Evolutionary conservation across 1,140 invertebrate species (phyloP).

Genomic region (Goniozus legneri): DNA sequence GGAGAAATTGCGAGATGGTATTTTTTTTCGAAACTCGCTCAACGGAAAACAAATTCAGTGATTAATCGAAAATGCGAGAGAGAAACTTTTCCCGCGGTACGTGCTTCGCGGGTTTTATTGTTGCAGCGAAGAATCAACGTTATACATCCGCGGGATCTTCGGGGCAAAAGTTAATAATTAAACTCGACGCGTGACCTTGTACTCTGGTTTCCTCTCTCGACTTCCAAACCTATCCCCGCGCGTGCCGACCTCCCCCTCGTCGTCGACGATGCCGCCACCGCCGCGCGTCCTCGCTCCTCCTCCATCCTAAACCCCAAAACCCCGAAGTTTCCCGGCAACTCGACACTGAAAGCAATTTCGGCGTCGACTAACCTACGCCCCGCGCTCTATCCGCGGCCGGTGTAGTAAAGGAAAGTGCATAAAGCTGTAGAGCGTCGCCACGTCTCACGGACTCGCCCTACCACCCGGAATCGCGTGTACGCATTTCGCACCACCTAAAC

Average conservation of each 20-base stretch:
- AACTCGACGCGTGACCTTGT: slow-evolving; percentile 53
- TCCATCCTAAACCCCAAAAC: slow-evolving; percentile 38
- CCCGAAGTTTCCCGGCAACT: slow-evolving; percentile 49
- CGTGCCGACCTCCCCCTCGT: too few species aligned
- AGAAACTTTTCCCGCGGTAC: too few species aligned
- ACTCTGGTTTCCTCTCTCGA: slow-evolving; percentile 39
- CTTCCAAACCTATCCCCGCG: slow-evolving; percentile 3
- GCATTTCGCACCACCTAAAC: too few species aligned
- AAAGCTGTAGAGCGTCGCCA: slow-evolving; percentile 42
- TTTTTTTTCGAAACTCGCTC: too few species aligned
- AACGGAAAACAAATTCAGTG: too few species aligned
- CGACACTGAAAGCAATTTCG: slow-evolving; percentile 53
- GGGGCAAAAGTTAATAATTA: slow-evolving; percentile 53
- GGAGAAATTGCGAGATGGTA: too few species aligned
- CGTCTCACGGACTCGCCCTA: too few species aligned
- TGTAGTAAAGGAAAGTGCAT: slow-evolving; percentile 48
- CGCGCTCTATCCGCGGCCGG: slow-evolving; percentile 30
- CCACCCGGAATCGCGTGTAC: too few species aligned
- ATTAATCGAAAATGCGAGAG: too few species aligned
- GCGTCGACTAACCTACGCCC: slow-evolving; percentile 27
- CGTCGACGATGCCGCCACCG: slow-evolving; percentile 13
- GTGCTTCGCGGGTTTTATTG: not conserved
- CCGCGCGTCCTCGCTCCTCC: slow-evolving; percentile 20
- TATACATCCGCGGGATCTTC: slow-evolving; percentile 18
- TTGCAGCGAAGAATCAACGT: not conserved